These are phyloP conservation scores for Eristalis arbustorum DNA, from an alignment of 2,888 invertebrate genomes.

Conservation along the genomic window DNA sequence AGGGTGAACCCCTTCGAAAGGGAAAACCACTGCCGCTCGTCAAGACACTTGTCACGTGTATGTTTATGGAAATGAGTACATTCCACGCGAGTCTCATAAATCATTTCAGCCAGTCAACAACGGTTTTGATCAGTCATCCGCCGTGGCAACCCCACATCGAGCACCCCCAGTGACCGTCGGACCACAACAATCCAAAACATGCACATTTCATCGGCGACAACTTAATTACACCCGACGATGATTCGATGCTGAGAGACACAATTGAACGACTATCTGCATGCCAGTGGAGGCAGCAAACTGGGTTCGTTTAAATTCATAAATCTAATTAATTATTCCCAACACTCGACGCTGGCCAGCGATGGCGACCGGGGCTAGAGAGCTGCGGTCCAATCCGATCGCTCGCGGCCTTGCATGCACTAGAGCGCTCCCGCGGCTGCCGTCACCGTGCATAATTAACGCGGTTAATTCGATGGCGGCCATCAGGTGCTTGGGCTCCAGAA, in stretches of 20 bases:
- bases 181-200: background rate
- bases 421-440: slow-evolving; percentile 18
- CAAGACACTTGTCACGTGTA: background rate
- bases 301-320: slow-evolving; percentile 57
- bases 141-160: background rate
- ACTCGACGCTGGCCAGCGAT: slow-evolving; percentile 37
- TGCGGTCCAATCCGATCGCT: slow-evolving; percentile 4
- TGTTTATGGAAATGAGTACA: background rate
- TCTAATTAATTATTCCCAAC: slow-evolving; percentile 61
- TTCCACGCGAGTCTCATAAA: background rate
- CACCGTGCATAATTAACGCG: slow-evolving; percentile 45
- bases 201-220: slow-evolving; percentile 55
- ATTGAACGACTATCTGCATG: slow-evolving; percentile 46
- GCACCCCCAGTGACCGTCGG: background rate
- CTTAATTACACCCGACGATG: slow-evolving; percentile 66
- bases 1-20: background rate
- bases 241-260: slow-evolving; percentile 57
- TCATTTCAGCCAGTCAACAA: background rate
- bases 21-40: background rate
- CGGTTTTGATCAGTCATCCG: background rate
- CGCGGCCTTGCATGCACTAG: slow-evolving; percentile 1
- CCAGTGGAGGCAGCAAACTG: background rate
- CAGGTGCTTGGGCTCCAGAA: slow-evolving; percentile 3
- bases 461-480: slow-evolving; percentile 45
- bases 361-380: background rate